Evolutionary conservation across 2,888 invertebrate species (phyloP).

Genomic region (Caprella mutica): DNA sequence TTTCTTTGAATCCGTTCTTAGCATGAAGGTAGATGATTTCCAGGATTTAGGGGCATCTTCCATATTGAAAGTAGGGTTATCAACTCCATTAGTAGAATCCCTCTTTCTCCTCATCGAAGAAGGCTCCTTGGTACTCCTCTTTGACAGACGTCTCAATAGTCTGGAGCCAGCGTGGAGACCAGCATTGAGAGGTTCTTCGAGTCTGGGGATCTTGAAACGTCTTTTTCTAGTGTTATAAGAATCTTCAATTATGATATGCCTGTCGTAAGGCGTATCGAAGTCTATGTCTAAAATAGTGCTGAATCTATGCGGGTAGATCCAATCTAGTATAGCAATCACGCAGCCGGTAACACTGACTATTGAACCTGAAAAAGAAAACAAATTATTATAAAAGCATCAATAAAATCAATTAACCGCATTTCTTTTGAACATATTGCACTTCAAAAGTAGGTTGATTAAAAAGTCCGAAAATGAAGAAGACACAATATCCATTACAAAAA

Average conservation of each 20-base stretch:
- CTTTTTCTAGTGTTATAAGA: slow-evolving; percentile 56
- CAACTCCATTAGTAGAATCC: slow-evolving; percentile 37
- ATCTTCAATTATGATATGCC: slow-evolving; percentile 64
- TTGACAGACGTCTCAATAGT: slow-evolving; percentile 39
- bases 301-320: slow-evolving; percentile 80
- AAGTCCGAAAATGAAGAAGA: too few species aligned
- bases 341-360: slow-evolving; percentile 66
- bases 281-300: slow-evolving; percentile 83
- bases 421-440: not conserved
- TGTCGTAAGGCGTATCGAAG: slow-evolving; percentile 85
- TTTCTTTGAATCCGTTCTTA: slow-evolving; percentile 34
- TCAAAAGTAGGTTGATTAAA: too few species aligned
- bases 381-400: not conserved
- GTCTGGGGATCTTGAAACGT: slow-evolving; percentile 47
- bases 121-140: slow-evolving; percentile 37
- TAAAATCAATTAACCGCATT: not conserved
- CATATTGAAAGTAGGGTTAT: slow-evolving; percentile 58
- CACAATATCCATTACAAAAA: too few species aligned
- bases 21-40: slow-evolving; percentile 50
- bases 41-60: slow-evolving; percentile 56
- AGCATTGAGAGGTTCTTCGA: slow-evolving; percentile 49
- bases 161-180: slow-evolving; percentile 52
- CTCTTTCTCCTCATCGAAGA: slow-evolving; percentile 6
- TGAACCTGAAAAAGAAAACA: slow-evolving; percentile 49
- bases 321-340: slow-evolving; percentile 67